Conservation (phyloP, 1,140 invertebrate species). For the Caenorhabditis remanei region DNA sequence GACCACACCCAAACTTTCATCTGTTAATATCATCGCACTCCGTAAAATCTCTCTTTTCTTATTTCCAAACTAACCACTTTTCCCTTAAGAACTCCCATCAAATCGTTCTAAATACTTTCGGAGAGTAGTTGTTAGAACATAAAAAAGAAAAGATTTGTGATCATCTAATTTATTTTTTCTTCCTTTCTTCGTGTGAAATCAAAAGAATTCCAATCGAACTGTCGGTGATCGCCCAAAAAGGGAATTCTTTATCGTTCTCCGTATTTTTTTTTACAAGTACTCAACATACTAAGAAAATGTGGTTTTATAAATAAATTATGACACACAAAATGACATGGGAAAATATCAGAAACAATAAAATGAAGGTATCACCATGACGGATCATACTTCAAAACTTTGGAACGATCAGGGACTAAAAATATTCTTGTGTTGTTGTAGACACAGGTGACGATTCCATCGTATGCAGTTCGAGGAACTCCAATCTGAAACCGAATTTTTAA, state of each 20-base stretch:
- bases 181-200: slow-evolving; percentile 27
- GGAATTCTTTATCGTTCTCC: not conserved
- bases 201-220: slow-evolving; percentile 17
- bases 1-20: too few species aligned
- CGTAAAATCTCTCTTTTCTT: too few species aligned
- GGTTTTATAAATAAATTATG: too few species aligned
- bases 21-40: too few species aligned
- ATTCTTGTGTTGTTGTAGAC: slow-evolving; percentile 86
- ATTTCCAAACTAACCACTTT: not conserved
- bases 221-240: not conserved
- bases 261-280: not conserved
- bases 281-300: too few species aligned
- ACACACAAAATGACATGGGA: too few species aligned
- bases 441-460: slow-evolving; percentile 91
- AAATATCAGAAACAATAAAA: too few species aligned
- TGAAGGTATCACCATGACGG: slow-evolving; percentile 83
- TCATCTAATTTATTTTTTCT: slow-evolving; percentile 11
- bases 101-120: slow-evolving; percentile 70
- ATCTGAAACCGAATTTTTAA: slow-evolving; percentile 79
- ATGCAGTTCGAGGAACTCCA: slow-evolving; percentile 93
- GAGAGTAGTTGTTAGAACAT: slow-evolving; percentile 19
- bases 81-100: not conserved
- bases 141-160: slow-evolving; percentile 17
- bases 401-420: slow-evolving; percentile 85
- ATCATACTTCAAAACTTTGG: slow-evolving; percentile 87